Conservation (phyloP, 2,113 vertebrate genomes). For the Pogona vitticeps region DNA sequence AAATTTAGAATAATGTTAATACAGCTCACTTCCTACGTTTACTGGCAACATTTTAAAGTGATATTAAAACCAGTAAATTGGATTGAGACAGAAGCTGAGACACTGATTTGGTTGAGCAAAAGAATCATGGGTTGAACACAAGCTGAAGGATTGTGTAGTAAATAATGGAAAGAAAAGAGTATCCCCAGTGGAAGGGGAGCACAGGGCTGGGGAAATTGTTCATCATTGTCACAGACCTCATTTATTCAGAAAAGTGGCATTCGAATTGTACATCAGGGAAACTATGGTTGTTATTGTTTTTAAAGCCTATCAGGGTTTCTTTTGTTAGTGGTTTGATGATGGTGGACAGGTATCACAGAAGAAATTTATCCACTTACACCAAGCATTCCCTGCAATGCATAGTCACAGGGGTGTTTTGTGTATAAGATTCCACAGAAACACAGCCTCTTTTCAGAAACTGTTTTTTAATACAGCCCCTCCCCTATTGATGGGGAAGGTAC, state of each 20-base stretch:
- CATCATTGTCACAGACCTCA: not conserved
- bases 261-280: not conserved
- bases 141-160: slow-evolving; percentile 10
- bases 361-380: not conserved
- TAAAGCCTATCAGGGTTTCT: not conserved
- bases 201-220: slow-evolving; percentile 34
- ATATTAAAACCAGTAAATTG: slow-evolving; percentile 4
- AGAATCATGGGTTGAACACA: not conserved
- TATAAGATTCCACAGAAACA: not conserved
- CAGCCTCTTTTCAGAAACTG: too few species aligned
- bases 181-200: not conserved
- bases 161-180: slow-evolving; percentile 20
- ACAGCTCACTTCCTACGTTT: slow-evolving; percentile 23
- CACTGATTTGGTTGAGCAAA: not conserved
- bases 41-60: slow-evolving; percentile 39
- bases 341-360: not conserved
- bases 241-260: slow-evolving; percentile 16
- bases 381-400: not conserved
- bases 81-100: slow-evolving; percentile 2
- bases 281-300: not conserved
- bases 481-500: too few species aligned
- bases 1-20: slow-evolving; percentile 38
- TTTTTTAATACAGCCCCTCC: too few species aligned
- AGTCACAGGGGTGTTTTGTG: not conserved
- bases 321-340: not conserved